Evolutionary conservation across 2,113 vertebrate species (phyloP), one percentile per base, ranked within the genome.

Genomic region (Aythya baeri): DNA sequence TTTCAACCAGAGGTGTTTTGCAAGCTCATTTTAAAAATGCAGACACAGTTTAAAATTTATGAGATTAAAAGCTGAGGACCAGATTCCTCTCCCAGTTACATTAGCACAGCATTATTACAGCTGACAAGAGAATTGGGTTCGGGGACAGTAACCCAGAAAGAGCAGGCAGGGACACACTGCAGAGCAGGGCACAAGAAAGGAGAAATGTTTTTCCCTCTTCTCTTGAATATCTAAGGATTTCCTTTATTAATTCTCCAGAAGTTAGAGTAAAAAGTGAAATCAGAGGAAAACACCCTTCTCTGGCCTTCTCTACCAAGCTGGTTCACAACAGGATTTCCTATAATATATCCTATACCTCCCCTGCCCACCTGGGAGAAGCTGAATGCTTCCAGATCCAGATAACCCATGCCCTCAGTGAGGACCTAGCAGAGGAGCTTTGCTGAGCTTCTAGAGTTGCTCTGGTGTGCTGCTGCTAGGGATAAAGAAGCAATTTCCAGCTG

Each of bases 11-110:
- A 43, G 62, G 31, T 68, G 88, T 91, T 91, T 93, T 75, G 62
- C 43, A 86, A 71, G 83, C 76, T 84, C 20, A 55, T 46, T 86
- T 92, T 65, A 14, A 90, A 96, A 91, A 83, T 38, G 73, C 43
- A 58, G 75, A 52, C 77, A 75, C 6, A 32, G 72, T 86, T 96
- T 68, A 70, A 95, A 84, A 89, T 67, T 41, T 27, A 54, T 83
- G 46, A 91, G 89, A 84, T 84, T 71, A 73, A 77, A 93, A 76
- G 41, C 21, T 7, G 63, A 91, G 71, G 54, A 68, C 23, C 71
- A 70, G 77, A 83, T 62, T 76, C 55, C 54, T 88, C 36, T 91
- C 54, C 31, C 32, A 70, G 58, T 62, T 58, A 66, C 44, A 62
- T 34, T 12, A 76, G 50, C 58, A 52, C 22, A 21, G 38, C 84